Base-by-base conservation (phyloP, 2,797 vertebrate genomes). In the Phoebastria nigripes region DNA sequence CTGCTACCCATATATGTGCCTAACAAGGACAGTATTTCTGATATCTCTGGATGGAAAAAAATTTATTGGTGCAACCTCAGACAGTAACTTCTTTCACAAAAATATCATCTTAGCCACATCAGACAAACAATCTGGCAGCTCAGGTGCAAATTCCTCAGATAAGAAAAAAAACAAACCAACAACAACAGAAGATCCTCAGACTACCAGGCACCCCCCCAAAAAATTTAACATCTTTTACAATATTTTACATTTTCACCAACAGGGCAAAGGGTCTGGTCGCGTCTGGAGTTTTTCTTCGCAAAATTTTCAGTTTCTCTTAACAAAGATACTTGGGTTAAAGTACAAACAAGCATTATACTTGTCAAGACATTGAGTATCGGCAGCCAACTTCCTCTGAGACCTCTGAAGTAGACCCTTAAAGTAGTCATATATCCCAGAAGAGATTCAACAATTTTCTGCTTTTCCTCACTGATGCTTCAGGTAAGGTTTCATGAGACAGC, bases 141-240 rank as follows among this genome's bases (percentile, higher is more conserved):
- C 33, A 35, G 12, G 18, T 25, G 5, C 20, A 61, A 87, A 78
- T 33, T 10, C 2, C 28, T 59, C 49, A 33, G 5, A 51, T 33
- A 5, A 80, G 1, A 3, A 24, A 62, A 62, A 70, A 54, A 56
- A 6, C 19, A 37, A 29, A 58, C 13, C 0, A 63, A 11, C 11
- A 51, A 19, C 25, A 78, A 61, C 7, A 35, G n/a, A 70, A 79
- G 6, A 79, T 25, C 6, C 12, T 44, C 28, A 44, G 15, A 74
- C 31, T 76, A 78, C 5, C 19, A 62, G 12, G 15, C 33, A 52
- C 1, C 1, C 7, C 8, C 7, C 10, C 0, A 8, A 26, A 6
- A 24, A 8, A 12, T 2, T 16, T 12, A 6, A 55, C 3, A 4
- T 22, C 4, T 76, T 65, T 19, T 31, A 77, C 8, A 42, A 5